Evolutionary conservation across 2,888 invertebrate genomes (phyloP).

Genomic region (Flabesymbios commensalis): DNA sequence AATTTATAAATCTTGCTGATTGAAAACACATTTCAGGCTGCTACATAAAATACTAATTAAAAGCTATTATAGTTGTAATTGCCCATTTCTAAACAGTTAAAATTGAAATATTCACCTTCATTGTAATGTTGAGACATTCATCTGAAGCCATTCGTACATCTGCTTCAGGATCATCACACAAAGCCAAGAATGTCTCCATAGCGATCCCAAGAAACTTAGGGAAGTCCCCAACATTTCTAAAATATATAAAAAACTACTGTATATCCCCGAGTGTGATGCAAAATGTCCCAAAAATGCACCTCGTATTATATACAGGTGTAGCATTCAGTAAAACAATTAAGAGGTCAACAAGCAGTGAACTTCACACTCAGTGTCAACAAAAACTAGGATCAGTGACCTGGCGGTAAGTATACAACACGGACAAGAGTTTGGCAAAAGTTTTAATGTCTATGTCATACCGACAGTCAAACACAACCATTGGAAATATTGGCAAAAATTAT

Average conservation of each 20-base stretch:
- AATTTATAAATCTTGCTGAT: no score
- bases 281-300: background rate
- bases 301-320: no score
- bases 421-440: background rate
- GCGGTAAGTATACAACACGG: no score
- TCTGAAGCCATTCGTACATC: conserved; percentile 80
- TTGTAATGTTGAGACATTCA: conserved; percentile 79
- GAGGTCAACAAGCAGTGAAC: background rate
- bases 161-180: conserved; percentile 75
- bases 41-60: no score
- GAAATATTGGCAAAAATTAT: no score
- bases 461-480: no score
- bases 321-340: background rate
- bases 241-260: conserved; percentile 9
- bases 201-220: conserved; percentile 71
- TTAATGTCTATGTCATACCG: no score
- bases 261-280: background rate
- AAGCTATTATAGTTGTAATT: no score
- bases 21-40: no score
- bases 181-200: conserved; percentile 72
- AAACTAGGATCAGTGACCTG: no score
- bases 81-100: no score
- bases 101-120: conserved; percentile 68
- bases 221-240: conserved; percentile 58
- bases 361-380: no score